phyloP scores from a whole-genome alignment of 2,113 vertebrate genomes.

The Struthio camelus region DNA sequence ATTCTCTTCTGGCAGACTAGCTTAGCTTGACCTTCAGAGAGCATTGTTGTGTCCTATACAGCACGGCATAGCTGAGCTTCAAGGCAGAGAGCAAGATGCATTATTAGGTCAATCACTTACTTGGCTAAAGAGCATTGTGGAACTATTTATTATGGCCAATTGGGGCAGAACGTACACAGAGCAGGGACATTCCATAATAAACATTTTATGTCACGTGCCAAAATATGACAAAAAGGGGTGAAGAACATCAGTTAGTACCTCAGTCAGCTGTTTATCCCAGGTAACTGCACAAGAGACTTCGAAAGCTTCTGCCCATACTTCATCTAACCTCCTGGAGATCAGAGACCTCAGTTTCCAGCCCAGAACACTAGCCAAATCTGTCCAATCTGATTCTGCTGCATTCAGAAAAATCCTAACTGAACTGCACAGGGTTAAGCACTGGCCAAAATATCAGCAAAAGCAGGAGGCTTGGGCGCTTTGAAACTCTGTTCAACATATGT shows the following conservation, averaged over 20 bases:
- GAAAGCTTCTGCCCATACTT: background rate
- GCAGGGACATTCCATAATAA: background rate
- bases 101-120: constrained; percentile 57
- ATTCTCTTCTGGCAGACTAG: constrained; percentile 15
- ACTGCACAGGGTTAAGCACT: constrained; percentile 64
- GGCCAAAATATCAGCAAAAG: constrained; percentile 68
- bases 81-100: constrained; percentile 45
- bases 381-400: background rate
- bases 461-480: constrained; percentile 66
- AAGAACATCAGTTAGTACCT: constrained; percentile 41
- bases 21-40: constrained; percentile 40
- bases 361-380: background rate
- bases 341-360: background rate
- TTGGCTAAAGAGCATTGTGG: constrained; percentile 46
- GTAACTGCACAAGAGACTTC: background rate
- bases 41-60: background rate
- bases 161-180: constrained; percentile 20
- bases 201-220: constrained; percentile 33
- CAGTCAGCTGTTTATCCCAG: constrained; percentile 17
- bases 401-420: constrained; percentile 45
- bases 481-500: constrained; percentile 73
- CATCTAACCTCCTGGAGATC: background rate
- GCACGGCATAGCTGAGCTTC: background rate
- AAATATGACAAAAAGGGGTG: constrained; percentile 17
- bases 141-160: constrained; percentile 36